Evolutionary conservation across 2,888 invertebrate genomes (phyloP).

Genomic region (Latheticus oryzae): DNA sequence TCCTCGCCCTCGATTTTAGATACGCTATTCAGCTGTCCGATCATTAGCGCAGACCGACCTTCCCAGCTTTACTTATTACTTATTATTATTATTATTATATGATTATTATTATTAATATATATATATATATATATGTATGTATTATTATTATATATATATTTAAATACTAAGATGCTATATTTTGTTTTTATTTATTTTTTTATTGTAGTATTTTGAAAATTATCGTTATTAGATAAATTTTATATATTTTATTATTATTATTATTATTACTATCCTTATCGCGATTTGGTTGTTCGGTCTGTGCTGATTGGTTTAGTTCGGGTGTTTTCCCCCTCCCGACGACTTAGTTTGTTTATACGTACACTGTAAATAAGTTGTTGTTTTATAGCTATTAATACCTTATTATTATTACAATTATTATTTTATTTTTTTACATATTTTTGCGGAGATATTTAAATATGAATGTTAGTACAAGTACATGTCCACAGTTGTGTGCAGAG

Average conservation of each 20-base stretch:
- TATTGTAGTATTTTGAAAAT: conserved; percentile 63
- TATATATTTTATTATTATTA: conserved; percentile 64
- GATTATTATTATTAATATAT: conserved; percentile 57
- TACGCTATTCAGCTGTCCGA: conserved; percentile 42
- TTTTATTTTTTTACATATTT: conserved; percentile 69
- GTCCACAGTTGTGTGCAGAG: conserved; percentile 64
- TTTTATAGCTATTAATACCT: conserved; percentile 67
- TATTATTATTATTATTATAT: conserved; percentile 49
- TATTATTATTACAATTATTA: conserved; percentile 65
- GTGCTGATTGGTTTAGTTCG: conserved; percentile 53
- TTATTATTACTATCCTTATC: conserved; percentile 51
- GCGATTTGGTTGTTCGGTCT: conserved; percentile 50
- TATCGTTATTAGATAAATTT: conserved; percentile 65
- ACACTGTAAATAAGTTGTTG: conserved; percentile 67
- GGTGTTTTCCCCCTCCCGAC: conserved; percentile 49
- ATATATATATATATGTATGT: conserved; percentile 52
- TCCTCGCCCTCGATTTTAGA: conserved; percentile 19
- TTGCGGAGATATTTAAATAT: conserved; percentile 68
- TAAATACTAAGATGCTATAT: conserved; percentile 60
- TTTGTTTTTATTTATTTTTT: conserved; percentile 67
- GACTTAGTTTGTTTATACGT: conserved; percentile 64
- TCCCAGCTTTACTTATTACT: conserved; percentile 57
- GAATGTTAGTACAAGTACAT: conserved; percentile 67
- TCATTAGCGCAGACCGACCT: conserved; percentile 52
- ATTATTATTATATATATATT: conserved; percentile 56